Conservation (phyloP, 2,113 vertebrate species). For the Colistium nudipinnis region DNA sequence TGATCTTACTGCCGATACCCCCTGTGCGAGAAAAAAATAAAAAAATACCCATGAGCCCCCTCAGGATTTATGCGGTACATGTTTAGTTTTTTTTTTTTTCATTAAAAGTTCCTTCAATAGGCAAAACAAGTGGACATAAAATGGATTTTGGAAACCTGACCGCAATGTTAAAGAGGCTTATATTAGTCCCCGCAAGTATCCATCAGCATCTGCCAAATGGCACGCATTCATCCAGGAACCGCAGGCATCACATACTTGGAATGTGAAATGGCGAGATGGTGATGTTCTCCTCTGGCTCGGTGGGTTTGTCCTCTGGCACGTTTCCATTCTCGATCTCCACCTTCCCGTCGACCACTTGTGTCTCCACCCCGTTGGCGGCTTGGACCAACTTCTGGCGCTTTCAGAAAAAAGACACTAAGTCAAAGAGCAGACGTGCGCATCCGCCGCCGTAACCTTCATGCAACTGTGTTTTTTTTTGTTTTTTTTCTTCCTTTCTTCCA, state of each 20-base stretch:
- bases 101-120: conserved; percentile 6
- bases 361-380: conserved; percentile 86
- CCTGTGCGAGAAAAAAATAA: conserved; percentile 73
- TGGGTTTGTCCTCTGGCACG: conserved; percentile 87
- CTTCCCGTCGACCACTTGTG: conserved; percentile 87
- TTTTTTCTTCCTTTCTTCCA: too few species aligned
- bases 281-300: conserved; percentile 77
- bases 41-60: background rate
- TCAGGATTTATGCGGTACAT: background rate
- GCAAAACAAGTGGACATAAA: background rate
- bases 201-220: background rate
- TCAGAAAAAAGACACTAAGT: conserved; percentile 72
- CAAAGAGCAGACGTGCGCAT: conserved; percentile 41
- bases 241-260: conserved; percentile 54
- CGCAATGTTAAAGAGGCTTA: background rate
- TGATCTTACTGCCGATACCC: conserved; percentile 85
- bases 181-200: background rate
- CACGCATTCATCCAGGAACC: background rate
- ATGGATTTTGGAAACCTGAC: conserved; percentile 2
- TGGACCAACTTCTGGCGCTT: conserved; percentile 95
- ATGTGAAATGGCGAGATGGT: conserved; percentile 87
- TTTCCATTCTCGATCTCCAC: conserved; percentile 93
- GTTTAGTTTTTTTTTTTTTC: background rate
- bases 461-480: too few species aligned
- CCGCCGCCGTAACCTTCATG: too few species aligned